Evolutionary conservation across 2,888 invertebrate species (phyloP), one percentile per base, ranked within the genome.

Genomic region (Ormyrus labotus): DNA sequence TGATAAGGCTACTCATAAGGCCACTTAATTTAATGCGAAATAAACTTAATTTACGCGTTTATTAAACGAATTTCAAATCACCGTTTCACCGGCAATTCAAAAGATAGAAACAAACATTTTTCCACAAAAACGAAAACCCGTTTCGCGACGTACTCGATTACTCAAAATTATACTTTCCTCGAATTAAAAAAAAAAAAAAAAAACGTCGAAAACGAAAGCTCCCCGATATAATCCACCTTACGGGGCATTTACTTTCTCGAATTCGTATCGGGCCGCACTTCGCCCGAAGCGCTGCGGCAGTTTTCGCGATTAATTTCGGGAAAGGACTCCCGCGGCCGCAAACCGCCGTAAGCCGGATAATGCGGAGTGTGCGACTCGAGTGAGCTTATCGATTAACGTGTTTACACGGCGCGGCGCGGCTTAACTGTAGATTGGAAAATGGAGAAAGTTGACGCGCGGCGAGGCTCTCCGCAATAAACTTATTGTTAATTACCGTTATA

Each of bases 381-480:
- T n/a, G n/a, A 45, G 58, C 34, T 68, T 55, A 68, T 72, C 68
- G 53, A 67, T 61, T 67, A 68, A 68, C 48, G 53, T 45, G 53
- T 55, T 63, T 45, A 47, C 73, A 63, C 57, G 19, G 19, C 19
- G 34, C 34, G 34, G 34, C 34, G 5, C 6, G 47, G 48, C 51
- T 78, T 53, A 13, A 58, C 48, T 51, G 65, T 45, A 47, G 45
- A 79, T 69, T 73, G 78, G 64, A 70, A 74, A 74, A 64, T 58
- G 69, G 74, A 79, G 79, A 79, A 79, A 79, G 74, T 57, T 47
- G 57, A 34, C 19, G 19, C 19, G 19, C 19, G 47, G 19, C 45
- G n/a, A 8, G 45, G 6, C 9, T 51, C 51, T 19, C 19, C 5
- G 50, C 7, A 74, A 68, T 57, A 65, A 65, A 63, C 48, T 73